These are phyloP conservation scores for Andricus quercusramuli DNA, from an alignment of 2,888 invertebrate genomes.

Conservation along the genomic window DNA sequence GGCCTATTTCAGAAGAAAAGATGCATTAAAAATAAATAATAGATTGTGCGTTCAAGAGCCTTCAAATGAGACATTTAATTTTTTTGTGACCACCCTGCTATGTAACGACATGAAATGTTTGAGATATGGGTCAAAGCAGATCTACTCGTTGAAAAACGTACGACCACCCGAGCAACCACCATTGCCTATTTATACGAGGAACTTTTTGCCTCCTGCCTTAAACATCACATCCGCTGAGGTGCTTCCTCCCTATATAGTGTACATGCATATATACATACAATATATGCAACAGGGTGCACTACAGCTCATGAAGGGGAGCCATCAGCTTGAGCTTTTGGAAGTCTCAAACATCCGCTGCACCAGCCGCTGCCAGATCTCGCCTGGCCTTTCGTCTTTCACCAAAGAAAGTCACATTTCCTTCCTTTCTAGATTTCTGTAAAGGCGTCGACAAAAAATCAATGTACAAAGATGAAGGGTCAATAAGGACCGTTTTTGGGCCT, in stretches of 20 bases:
- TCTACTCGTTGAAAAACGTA: conserved; percentile 28
- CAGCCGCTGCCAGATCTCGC: background rate
- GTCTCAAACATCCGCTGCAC: conserved; percentile 37
- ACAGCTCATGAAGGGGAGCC: conserved; percentile 1
- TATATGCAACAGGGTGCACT: conserved; percentile 32
- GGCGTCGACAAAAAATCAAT: background rate
- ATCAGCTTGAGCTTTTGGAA: conserved; percentile 13
- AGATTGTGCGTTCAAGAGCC: background rate
- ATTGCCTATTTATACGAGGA: conserved; percentile 43
- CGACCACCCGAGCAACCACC: conserved; percentile 31
- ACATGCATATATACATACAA: too few relatives aligned
- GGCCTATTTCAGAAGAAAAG: background rate
- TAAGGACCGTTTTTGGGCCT: too few relatives aligned
- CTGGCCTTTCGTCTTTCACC: background rate
- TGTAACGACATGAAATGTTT: conserved; percentile 28
- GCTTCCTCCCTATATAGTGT: conserved; percentile 19
- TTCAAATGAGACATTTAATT: background rate
- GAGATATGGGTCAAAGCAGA: conserved; percentile 24
- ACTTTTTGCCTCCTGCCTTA: conserved; percentile 43
- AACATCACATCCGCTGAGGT: conserved; percentile 44
- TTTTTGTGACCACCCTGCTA: conserved; percentile 15
- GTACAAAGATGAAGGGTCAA: too few relatives aligned
- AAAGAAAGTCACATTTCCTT: background rate
- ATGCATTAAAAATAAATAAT: background rate
- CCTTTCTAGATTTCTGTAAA: background rate